Percentiles rank a stretch among this genome's conserved stretches.
Evolutionary conservation across 2,888 invertebrate genomes (phyloP).

Genomic region (Drosophila borborema): DNA sequence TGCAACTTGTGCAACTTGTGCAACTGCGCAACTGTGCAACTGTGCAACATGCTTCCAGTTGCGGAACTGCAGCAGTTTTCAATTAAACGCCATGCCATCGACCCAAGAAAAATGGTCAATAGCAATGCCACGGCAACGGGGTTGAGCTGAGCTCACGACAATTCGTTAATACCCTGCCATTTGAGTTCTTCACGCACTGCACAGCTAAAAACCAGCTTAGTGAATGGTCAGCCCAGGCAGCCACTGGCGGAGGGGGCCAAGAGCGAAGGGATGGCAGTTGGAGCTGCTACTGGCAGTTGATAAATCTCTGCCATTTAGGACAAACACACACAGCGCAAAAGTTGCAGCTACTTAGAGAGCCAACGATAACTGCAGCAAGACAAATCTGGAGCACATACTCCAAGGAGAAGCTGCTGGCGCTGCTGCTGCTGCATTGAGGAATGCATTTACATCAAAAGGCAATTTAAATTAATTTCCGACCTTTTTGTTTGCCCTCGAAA

Average conservation of each 20-base stretch:
- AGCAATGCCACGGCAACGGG: conserved; percentile 25
- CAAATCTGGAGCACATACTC: conserved; percentile 70
- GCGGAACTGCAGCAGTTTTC: conserved; percentile 80
- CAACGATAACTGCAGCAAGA: conserved; percentile 57
- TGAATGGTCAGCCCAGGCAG: background rate
- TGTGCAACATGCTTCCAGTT: conserved; percentile 20
- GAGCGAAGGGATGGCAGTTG: conserved; percentile 13
- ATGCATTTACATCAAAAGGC: conserved; percentile 85
- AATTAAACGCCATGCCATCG: conserved; percentile 82
- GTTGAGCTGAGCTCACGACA: conserved; percentile 67
- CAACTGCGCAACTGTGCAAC: conserved; percentile 30
- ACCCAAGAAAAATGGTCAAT: conserved; percentile 74
- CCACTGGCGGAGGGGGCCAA: background rate
- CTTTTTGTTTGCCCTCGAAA: conserved; percentile 68
- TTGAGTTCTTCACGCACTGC: conserved; percentile 82
- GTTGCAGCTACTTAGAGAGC: conserved; percentile 71
- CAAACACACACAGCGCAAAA: conserved; percentile 62
- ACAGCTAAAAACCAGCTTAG: conserved; percentile 49
- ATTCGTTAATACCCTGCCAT: conserved; percentile 82
- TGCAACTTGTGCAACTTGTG: conserved; percentile 40
- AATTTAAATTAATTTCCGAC: conserved; percentile 85
- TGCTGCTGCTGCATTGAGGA: conserved; percentile 76
- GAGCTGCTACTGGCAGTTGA: conserved; percentile 64
- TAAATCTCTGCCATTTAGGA: conserved; percentile 74
- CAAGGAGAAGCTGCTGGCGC: conserved; percentile 23